Percentiles rank a stretch among this genome's conserved stretches.
Evolutionary conservation across 2,113 vertebrate genomes (phyloP).

Genomic region (Oenanthe oenanthe): DNA sequence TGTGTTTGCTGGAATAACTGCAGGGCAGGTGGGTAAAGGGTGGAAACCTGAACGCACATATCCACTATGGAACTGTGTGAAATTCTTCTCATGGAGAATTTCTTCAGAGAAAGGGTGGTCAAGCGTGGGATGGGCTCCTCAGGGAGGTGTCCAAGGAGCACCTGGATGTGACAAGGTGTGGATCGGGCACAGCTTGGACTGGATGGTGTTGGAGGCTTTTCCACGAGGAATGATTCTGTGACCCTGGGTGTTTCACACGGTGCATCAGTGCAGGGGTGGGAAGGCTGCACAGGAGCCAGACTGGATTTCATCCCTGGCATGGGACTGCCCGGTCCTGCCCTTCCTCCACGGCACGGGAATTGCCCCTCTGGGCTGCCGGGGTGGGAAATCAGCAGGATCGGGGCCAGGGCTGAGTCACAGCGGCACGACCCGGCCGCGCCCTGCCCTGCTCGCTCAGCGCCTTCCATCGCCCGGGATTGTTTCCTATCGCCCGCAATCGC

Average conservation of each 20-base stretch:
- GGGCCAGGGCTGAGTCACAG: not conserved
- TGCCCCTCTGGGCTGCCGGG: not conserved
- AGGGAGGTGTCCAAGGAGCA: not conserved
- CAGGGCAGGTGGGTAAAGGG: not conserved
- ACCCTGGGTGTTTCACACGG: not conserved
- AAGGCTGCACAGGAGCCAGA: not conserved
- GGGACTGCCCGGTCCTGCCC: fast-evolving
- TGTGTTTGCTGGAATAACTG: not conserved
- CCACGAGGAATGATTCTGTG: fast-evolving
- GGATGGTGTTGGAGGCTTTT: not conserved
- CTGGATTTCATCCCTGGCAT: fast-evolving
- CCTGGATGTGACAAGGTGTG: not conserved
- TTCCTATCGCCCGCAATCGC: not conserved
- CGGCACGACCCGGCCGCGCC: not conserved
- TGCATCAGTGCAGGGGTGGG: not conserved
- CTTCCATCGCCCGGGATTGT: not conserved
- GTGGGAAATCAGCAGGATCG: not conserved
- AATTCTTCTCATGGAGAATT: not conserved
- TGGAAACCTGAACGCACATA: not conserved
- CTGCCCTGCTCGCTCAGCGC: not conserved
- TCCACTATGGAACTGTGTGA: not conserved
- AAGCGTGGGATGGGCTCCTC: not conserved
- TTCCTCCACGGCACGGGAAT: not conserved
- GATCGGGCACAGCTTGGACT: not conserved
- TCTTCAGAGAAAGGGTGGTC: not conserved